phyloP scores from a whole-genome alignment of 1,140 invertebrate species.

The Calephelis virginiensis region DNA sequence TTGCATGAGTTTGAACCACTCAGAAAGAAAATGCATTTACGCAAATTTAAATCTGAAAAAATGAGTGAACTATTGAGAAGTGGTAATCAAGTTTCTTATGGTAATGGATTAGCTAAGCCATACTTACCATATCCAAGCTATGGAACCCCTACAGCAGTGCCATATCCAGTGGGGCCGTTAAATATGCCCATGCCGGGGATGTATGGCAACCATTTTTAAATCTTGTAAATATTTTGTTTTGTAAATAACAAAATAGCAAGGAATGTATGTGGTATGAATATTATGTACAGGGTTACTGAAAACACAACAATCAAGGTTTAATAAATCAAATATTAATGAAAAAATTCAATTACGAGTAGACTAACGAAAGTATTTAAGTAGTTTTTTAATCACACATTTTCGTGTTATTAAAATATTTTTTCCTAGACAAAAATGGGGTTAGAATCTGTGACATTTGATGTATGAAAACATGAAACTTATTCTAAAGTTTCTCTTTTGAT shows the following conservation, averaged over 20 bases:
- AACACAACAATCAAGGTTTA: too few species aligned
- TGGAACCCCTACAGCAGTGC: constrained; percentile 48
- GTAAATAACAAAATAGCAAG: constrained; percentile 2
- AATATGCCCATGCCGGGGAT: constrained; percentile 81
- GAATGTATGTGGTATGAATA: not conserved
- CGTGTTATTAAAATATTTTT: too few species aligned
- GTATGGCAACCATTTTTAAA: constrained; percentile 72
- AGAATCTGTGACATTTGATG: too few species aligned
- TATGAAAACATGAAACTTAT: too few species aligned
- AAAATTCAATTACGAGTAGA: too few species aligned
- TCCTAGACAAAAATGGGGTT: too few species aligned
- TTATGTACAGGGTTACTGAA: not conserved
- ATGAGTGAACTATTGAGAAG: constrained; percentile 86
- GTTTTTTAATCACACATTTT: too few species aligned
- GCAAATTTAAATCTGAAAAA: constrained; percentile 92
- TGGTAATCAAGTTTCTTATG: constrained; percentile 50
- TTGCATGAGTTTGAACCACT: constrained; percentile 86
- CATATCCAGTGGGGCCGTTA: constrained; percentile 79
- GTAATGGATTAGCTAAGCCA: constrained; percentile 60
- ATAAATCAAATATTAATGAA: too few species aligned
- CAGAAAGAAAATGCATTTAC: constrained; percentile 87
- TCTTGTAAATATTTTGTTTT: constrained; percentile 20
- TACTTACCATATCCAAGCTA: constrained; percentile 69
- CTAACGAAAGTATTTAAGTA: too few species aligned
- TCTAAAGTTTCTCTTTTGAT: too few species aligned